Conservation (phyloP, 2,888 invertebrate species). For the Adineta ricciae region DNA sequence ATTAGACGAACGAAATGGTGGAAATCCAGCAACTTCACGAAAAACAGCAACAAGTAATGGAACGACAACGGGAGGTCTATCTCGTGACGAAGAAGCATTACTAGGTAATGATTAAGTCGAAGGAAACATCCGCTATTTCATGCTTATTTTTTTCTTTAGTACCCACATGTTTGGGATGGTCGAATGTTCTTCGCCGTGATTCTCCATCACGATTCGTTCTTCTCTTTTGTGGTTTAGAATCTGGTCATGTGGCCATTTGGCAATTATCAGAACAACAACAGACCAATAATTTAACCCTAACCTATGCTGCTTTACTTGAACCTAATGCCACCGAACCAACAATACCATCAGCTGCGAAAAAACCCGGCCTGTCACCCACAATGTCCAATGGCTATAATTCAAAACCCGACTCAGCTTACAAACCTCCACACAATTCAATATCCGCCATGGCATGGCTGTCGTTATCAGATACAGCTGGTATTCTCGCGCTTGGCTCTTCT, state of each 20-base stretch:
- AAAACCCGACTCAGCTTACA: neutral
- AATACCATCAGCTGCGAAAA: neutral
- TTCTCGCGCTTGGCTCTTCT: constrained; percentile 6
- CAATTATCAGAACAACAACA: constrained; percentile 21
- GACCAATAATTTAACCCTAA: constrained; percentile 4
- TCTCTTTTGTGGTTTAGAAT: constrained; percentile 15
- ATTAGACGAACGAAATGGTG: constrained; percentile 11
- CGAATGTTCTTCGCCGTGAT: constrained; percentile 8
- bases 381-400: neutral
- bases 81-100: constrained; percentile 20
- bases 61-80: neutral
- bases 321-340: constrained; percentile 1
- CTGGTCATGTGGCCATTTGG: constrained; percentile 19
- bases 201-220: constrained; percentile 11
- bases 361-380: neutral
- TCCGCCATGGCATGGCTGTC: constrained; percentile 20
- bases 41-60: neutral
- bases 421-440: constrained; percentile 5
- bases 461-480: constrained; percentile 19
- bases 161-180: constrained; percentile 1
- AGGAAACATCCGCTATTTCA: neutral
- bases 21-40: neutral
- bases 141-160: neutral
- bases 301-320: constrained; percentile 10
- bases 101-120: neutral